A percentile compares a stretch with the other conserved stretches of the same genome.
Conservation (phyloP, 2,113 vertebrate species). For the Toxostoma redivivum region DNA sequence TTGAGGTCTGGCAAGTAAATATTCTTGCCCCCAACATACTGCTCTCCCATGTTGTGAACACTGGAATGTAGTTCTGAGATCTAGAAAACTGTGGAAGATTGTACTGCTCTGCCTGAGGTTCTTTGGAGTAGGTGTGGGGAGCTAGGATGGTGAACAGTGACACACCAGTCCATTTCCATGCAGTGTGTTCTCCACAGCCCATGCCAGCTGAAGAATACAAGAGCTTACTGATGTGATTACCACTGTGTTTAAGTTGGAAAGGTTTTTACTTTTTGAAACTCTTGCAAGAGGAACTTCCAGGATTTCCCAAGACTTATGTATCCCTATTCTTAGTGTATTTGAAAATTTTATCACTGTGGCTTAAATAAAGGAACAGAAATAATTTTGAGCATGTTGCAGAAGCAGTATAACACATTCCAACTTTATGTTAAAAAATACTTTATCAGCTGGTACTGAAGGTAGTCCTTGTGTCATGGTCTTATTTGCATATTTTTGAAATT, state of each 20-base stretch:
- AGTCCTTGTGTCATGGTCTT: not conserved
- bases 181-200: not conserved
- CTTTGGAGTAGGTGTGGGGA: not conserved
- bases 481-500: not conserved
- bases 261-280: not conserved
- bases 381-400: not conserved
- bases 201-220: rapidly evolving
- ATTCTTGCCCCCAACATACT: not conserved
- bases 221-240: not conserved
- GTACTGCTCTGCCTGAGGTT: not conserved
- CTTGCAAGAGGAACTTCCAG: not conserved
- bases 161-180: not conserved
- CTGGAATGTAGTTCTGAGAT: not conserved
- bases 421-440: not conserved
- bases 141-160: rapidly evolving
- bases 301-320: not conserved
- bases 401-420: not conserved
- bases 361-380: not conserved
- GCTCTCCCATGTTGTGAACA: not conserved
- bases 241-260: not conserved
- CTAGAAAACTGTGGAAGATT: not conserved
- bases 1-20: not conserved
- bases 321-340: not conserved
- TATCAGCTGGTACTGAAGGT: not conserved
- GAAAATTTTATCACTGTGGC: not conserved